Evolutionary conservation across 1,140 invertebrate genomes (phyloP), one percentile per base, ranked within the genome.

Genomic region (Elymnias hypermnestra): DNA sequence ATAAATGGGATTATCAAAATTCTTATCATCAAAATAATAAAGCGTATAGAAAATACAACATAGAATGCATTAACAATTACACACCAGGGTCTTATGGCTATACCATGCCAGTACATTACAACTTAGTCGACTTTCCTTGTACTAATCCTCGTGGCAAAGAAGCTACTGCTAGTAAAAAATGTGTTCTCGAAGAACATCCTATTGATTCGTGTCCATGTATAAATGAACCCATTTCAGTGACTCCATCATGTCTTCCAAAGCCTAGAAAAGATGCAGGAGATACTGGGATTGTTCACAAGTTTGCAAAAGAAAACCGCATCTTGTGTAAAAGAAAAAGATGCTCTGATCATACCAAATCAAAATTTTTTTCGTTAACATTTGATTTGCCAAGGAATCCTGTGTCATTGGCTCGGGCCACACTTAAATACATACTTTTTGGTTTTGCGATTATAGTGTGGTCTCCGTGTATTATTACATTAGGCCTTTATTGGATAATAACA

Each of bases 401-500:
- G 7, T 21, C 17, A n/a, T 12, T 36, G 19, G 19, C 37, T 21
- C 15, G 41, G 36, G 21, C 8, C 3, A 7, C 15, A 5, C 14
- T 51, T 18, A 57, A 53, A 25, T 40, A 33, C 19, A 29, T 57
- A 8, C 35, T 64, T 36, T 36, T 57, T 37, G 19, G 25, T 13
- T 17, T 61, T 1, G 28, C 50, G 0, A 9, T 53, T 22, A 35
- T 61, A 26, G 18, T 43, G 8, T 65, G 57, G 57, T 53, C 41
- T 15, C 62, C 62, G 19, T 65, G 62, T 15, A 48, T 65, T 33
- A 19, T 61, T 5, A 13, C 40, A 10, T 26, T 53, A 7, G 15
- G 12, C 9, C 7, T 56, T 8, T 47, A 29, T 38, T 56, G 51
- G 57, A 15, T 53, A 10, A 10, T 61, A 26, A 48, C 40, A 10